Conservation (phyloP, 2,797 vertebrate genomes). For the Cephalopachus bancanus region DNA sequence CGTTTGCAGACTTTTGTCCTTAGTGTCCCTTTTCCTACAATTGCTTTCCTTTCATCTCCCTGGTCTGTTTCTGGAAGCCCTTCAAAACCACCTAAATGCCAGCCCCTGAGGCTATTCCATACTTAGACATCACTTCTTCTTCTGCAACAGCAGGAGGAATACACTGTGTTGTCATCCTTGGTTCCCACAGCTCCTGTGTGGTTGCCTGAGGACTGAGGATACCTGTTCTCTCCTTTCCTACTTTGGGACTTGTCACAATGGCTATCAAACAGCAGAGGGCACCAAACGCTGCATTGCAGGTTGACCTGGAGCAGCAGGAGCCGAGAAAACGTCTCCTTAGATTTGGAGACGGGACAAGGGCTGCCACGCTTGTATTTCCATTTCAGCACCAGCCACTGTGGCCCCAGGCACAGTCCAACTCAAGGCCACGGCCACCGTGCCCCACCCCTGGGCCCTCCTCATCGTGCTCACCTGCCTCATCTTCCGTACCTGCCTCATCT, state of each 20-base stretch:
- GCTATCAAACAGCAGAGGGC: rapidly evolving
- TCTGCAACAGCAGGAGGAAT: no score
- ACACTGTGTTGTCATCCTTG: no score
- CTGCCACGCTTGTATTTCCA: not conserved
- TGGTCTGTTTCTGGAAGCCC: not conserved
- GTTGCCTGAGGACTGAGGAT: no score
- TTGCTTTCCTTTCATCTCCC: not conserved
- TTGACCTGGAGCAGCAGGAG: not conserved
- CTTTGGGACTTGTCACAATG: rapidly evolving
- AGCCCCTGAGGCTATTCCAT: not conserved
- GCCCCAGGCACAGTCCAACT: rapidly evolving
- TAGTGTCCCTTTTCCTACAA: not conserved
- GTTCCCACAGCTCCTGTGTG: no score
- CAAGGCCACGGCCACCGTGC: rapidly evolving
- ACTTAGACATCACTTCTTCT: no score
- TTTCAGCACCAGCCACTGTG: not conserved
- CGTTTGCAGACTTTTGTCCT: not conserved
- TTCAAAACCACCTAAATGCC: not conserved
- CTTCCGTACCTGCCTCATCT: rapidly evolving
- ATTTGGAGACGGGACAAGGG: rapidly evolving
- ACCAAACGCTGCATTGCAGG: not conserved
- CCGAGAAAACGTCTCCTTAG: rapidly evolving
- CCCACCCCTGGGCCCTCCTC: not conserved
- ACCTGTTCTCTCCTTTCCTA: not conserved
- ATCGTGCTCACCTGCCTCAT: not conserved